A percentile compares a stretch with the other conserved stretches of the same genome.
Evolutionary conservation across 2,113 vertebrate species (phyloP).

Genomic region (Trinectes maculatus): DNA sequence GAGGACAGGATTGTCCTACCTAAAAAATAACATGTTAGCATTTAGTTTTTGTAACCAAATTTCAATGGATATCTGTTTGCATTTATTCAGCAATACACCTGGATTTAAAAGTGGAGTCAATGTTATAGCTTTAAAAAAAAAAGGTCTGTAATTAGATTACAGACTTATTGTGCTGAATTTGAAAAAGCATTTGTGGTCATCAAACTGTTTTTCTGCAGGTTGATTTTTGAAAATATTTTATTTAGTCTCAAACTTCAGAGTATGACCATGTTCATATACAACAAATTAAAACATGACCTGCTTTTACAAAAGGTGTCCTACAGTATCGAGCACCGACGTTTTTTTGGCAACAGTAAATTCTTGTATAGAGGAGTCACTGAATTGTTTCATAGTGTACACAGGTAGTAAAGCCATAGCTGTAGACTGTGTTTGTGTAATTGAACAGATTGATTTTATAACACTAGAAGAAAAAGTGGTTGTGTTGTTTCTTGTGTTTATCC

Average conservation of each 20-base stretch:
- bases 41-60: neutral
- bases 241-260: neutral
- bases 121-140: neutral
- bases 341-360: conserved; percentile 12
- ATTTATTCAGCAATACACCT: neutral
- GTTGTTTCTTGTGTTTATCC: conserved; percentile 40
- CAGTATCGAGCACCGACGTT: neutral
- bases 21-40: neutral
- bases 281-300: too few relatives aligned
- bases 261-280: neutral
- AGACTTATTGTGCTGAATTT: too few relatives aligned
- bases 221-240: too few relatives aligned
- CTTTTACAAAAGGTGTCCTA: too few relatives aligned
- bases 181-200: neutral
- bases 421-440: neutral
- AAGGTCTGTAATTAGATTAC: neutral
- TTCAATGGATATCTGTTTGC: neutral
- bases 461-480: neutral
- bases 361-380: neutral
- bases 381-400: too few relatives aligned
- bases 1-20: neutral
- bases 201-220: too few relatives aligned
- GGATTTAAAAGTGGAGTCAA: neutral
- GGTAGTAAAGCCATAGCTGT: neutral
- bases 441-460: neutral